Base-by-base conservation (phyloP, 2,888 invertebrate species). In the Anorthoa munda region DNA sequence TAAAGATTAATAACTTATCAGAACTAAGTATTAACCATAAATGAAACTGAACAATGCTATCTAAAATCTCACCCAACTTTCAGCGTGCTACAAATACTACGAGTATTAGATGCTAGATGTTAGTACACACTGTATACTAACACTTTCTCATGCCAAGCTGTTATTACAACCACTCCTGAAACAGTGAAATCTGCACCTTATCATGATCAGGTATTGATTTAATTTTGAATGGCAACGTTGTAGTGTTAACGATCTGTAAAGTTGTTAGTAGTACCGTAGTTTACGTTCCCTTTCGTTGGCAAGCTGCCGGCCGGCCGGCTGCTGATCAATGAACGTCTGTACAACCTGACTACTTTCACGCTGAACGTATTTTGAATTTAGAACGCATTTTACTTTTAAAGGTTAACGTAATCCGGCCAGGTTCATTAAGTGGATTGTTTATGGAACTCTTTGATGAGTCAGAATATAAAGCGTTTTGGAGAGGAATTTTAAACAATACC, bases 271-370 rank as follows among this genome's bases (percentile, higher is more conserved):
- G 82, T 84, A 82, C 86, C 89, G 91, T 88, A 92, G 90, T 82
- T 75, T 82, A 82, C 92, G 89, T 92, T 95, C 95, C 89, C 95
- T 95, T 95, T 95, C 95, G 94, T 93, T 95, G 92, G 94, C 92
- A 88, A 87, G 88, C 83, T 85, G 89, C 89, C 90, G 90, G 86
- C 89, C 90, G 90, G 86, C 86, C 87, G 86, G 87, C 85, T 89
- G 87, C 84, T 94, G 95, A 95, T 95, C 95, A 95, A 95, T 95
- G 95, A 90, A 86, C 88, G 93, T 93, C 94, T 94, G 89, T 92
- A 92, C 90, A 90, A 91, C 90, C 90, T 93, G 92, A 93, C 92
- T 92, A 93, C 92, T 92, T 93, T 94, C 92, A 93, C 94, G 91
- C 88, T 88, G 86, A 90, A 88, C 92, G 92, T 92, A 90, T 91